These are phyloP conservation scores for Flexamia atlantica DNA, from an alignment of 2,888 invertebrate species.

Conservation along the genomic window DNA sequence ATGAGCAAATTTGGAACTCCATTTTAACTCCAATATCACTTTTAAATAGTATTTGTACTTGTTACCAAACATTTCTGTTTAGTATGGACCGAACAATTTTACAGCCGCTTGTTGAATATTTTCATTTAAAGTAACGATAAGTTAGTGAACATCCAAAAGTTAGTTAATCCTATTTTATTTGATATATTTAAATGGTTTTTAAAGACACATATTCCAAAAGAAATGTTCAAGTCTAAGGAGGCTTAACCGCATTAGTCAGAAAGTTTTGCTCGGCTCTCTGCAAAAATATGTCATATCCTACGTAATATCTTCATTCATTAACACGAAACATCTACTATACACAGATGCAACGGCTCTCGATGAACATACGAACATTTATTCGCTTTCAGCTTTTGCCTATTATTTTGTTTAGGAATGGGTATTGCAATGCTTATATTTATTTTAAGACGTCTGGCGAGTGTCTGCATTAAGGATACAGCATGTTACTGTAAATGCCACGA, in stretches of 20 bases:
- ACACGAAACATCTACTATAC: constrained; percentile 20
- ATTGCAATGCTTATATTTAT: constrained; percentile 43
- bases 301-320: constrained; percentile 23
- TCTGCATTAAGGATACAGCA: neutral
- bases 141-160: no score
- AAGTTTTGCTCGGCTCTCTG: constrained; percentile 48
- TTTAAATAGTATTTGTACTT: no score
- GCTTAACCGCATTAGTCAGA: constrained; percentile 30
- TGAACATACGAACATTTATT: neutral
- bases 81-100: no score
- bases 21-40: no score
- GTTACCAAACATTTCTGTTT: no score
- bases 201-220: no score
- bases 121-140: no score
- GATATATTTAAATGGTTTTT: no score
- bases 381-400: constrained; percentile 49
- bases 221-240: no score
- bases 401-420: constrained; percentile 31
- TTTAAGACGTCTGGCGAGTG: constrained; percentile 4
- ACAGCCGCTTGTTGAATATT: no score
- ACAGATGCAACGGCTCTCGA: constrained; percentile 17
- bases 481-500: constrained; percentile 26
- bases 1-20: no score
- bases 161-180: no score
- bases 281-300: neutral